A percentile compares a stretch with the other conserved stretches of the same genome.
Evolutionary conservation across 2,113 vertebrate genomes (phyloP).

Genomic region (Carettochelys insculpta): DNA sequence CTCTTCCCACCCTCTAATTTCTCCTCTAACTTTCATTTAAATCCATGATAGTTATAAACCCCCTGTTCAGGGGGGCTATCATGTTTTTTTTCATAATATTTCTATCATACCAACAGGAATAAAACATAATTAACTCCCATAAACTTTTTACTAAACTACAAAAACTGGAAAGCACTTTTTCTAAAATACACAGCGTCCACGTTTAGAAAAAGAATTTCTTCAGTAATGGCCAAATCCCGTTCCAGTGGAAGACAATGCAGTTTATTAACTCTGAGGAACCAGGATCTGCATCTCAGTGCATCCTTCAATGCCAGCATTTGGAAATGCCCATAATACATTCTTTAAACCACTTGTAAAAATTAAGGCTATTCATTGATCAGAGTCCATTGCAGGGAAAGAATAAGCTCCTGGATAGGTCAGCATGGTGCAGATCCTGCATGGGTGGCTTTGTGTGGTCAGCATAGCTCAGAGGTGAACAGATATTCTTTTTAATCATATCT

Average conservation of each 20-base stretch:
- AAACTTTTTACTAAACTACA: neutral
- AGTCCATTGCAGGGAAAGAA: neutral
- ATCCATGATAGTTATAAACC: neutral
- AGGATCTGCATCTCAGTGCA: neutral
- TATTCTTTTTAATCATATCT: rapidly evolving
- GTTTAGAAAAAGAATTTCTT: neutral
- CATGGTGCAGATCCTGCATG: neutral
- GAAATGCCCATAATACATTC: neutral
- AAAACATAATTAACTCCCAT: neutral
- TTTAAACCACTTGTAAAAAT: neutral
- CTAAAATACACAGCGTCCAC: neutral
- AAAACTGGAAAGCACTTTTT: neutral
- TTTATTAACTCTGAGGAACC: neutral
- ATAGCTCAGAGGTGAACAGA: neutral
- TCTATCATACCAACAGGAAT: neutral
- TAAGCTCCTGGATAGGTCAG: neutral
- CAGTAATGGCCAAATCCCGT: neutral
- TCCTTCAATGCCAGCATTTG: neutral
- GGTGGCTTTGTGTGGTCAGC: neutral
- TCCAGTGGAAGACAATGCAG: neutral
- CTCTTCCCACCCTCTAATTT: neutral
- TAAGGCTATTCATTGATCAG: neutral
- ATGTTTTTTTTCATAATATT: neutral
- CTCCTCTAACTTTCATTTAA: neutral
- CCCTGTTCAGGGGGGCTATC: neutral